Conservation (phyloP, 2,113 vertebrate genomes). For the Talpa occidentalis region DNA sequence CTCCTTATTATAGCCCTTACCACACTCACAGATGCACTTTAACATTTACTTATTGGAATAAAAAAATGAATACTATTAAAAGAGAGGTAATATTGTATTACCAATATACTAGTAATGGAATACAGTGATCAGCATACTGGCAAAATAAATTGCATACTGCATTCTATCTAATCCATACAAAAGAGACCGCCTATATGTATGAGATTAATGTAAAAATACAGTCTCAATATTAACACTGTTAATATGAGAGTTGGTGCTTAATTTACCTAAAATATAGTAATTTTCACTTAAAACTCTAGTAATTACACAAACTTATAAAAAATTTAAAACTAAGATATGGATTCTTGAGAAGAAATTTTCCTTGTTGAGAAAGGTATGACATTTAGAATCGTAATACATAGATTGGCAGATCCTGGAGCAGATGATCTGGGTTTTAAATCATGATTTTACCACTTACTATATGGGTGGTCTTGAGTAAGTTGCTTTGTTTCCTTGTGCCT, state of each 20-base stretch:
- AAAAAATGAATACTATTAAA: not conserved
- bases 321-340: not conserved
- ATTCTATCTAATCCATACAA: not conserved
- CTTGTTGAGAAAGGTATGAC: not conserved
- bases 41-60: not conserved
- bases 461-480: not conserved
- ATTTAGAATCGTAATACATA: not conserved
- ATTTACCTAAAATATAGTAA: not conserved
- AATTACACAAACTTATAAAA: constrained; percentile 7
- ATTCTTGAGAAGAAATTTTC: not conserved
- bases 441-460: not conserved
- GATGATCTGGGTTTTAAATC: not conserved
- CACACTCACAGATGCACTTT: not conserved
- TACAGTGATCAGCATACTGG: not conserved
- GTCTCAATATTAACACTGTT: not conserved
- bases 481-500: not conserved
- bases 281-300: not conserved
- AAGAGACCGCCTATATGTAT: not conserved
- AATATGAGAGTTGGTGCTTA: not conserved
- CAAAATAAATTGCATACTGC: not conserved
- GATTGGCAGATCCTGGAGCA: not conserved
- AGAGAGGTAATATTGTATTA: not conserved
- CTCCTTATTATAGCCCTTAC: not conserved
- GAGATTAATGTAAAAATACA: not conserved
- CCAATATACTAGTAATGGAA: not conserved